A percentile compares a stretch with the other conserved stretches of the same genome.
These are phyloP conservation scores for Pipra filicauda DNA, from an alignment of 2,113 vertebrate species.

Conservation along the genomic window DNA sequence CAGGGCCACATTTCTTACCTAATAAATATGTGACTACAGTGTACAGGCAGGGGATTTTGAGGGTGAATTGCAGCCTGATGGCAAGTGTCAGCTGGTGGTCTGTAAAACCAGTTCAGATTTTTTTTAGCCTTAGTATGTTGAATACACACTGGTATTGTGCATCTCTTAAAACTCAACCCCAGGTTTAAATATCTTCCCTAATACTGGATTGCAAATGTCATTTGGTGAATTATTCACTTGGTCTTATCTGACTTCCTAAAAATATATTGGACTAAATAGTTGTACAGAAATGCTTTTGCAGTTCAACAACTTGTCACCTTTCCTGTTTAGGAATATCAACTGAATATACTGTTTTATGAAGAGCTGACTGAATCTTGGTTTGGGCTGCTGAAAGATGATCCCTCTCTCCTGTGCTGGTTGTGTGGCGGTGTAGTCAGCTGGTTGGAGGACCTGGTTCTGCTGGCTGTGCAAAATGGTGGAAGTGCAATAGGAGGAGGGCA, in stretches of 20 bases:
- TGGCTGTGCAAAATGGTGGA: fast-evolving
- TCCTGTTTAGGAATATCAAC: neutral
- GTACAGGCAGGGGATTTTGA: neutral
- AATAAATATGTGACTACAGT: neutral
- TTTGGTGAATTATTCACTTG: neutral
- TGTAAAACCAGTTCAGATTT: neutral
- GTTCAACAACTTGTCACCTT: neutral
- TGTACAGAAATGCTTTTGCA: neutral
- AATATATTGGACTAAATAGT: neutral
- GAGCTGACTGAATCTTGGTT: neutral
- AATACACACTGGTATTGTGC: neutral
- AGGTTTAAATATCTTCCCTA: neutral
- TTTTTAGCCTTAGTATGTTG: neutral
- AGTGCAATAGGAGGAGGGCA: neutral
- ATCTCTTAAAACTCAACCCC: neutral
- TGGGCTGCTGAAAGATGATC: neutral
- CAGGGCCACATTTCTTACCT: neutral
- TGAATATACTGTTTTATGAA: neutral
- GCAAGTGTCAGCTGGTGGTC: neutral
- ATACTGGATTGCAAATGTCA: neutral
- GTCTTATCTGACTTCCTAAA: neutral
- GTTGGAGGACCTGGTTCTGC: neutral
- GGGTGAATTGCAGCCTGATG: neutral
- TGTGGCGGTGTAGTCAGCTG: neutral
- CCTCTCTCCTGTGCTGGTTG: neutral